Evolutionary conservation across 2,888 invertebrate species (phyloP).

Genomic region (Willowsia nigromaculata): DNA sequence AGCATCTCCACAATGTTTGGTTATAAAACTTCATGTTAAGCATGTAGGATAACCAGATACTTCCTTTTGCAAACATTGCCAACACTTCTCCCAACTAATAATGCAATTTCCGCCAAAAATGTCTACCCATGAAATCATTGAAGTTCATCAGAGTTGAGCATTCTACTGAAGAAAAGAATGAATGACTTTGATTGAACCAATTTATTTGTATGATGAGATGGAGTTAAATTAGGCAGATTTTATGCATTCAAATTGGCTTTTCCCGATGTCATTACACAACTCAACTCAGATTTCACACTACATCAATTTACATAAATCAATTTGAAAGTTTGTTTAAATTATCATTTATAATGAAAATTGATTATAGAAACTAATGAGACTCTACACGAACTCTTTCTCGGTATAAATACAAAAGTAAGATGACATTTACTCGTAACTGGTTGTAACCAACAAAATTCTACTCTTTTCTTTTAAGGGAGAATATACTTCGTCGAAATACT

Average conservation of each 20-base stretch:
- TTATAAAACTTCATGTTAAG: not conserved
- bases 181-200: not conserved
- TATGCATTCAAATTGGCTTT: not conserved
- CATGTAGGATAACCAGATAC: not conserved
- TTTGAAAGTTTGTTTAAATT: not conserved
- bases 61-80: not conserved
- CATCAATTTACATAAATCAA: not conserved
- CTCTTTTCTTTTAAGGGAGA: constrained; percentile 84
- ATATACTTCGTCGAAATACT: constrained; percentile 94
- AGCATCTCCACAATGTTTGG: not conserved
- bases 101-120: constrained; percentile 1
- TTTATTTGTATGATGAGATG: not conserved
- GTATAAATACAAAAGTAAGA: too few species aligned
- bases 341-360: too few species aligned
- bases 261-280: too few species aligned
- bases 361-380: too few species aligned
- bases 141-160: not conserved
- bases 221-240: not conserved
- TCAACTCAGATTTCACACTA: too few species aligned
- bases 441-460: not conserved
- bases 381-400: too few species aligned
- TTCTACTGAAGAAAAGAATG: not conserved
- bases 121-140: not conserved
- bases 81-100: not conserved
- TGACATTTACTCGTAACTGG: not conserved